Conservation (phyloP, 2,888 invertebrate genomes). For the Amphipyra berbera region DNA sequence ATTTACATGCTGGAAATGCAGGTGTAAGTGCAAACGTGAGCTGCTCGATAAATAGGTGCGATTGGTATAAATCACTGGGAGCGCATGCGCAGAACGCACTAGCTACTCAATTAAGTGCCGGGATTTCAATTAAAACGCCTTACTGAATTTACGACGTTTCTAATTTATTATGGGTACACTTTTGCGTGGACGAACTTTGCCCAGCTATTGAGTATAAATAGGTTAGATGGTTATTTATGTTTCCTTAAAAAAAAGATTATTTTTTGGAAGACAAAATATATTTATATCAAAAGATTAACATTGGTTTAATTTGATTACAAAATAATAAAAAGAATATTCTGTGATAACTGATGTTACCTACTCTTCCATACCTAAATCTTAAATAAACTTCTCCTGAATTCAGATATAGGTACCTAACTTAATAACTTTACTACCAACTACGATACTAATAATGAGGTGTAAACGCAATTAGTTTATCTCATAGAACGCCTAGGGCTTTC, state of each 20-base stretch:
- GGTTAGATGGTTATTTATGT: background rate
- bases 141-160: constrained; percentile 80
- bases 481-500: constrained; percentile 7
- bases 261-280: no score
- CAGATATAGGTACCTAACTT: background rate
- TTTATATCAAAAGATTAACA: no score
- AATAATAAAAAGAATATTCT: no score
- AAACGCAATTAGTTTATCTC: constrained; percentile 12
- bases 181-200: constrained; percentile 40
- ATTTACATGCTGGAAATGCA: constrained; percentile 67
- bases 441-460: background rate
- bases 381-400: background rate
- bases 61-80: constrained; percentile 78
- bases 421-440: background rate
- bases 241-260: background rate
- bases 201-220: constrained; percentile 27
- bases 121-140: constrained; percentile 89
- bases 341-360: no score
- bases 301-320: no score
- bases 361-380: background rate
- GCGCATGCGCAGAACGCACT: constrained; percentile 78
- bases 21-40: constrained; percentile 71
- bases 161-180: constrained; percentile 74
- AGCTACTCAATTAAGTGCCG: constrained; percentile 83
- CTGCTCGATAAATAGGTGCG: constrained; percentile 75